phyloP scores from a whole-genome alignment of 2,113 vertebrate genomes.

The Mirounga angustirostris region DNA sequence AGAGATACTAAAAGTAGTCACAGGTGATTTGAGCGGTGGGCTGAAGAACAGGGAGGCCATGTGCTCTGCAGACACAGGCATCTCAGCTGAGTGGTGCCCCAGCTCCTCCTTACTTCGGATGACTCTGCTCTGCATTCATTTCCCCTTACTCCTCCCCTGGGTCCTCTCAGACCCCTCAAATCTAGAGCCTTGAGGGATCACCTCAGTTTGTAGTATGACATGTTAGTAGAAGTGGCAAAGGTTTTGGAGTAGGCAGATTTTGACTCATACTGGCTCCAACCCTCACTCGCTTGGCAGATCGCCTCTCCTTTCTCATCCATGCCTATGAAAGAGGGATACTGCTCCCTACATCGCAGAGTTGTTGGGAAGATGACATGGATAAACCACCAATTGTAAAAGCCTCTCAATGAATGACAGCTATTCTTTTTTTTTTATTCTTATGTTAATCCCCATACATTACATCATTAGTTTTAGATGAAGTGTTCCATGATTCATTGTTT shows the following conservation, averaged over 20 bases:
- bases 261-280: background rate
- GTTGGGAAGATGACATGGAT: background rate
- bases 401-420: background rate
- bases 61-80: rapidly evolving
- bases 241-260: background rate
- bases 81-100: background rate
- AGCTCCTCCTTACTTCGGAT: background rate
- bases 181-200: background rate
- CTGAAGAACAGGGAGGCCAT: background rate
- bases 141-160: background rate
- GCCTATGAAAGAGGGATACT: background rate
- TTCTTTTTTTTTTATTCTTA: background rate
- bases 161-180: background rate
- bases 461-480: too few species aligned
- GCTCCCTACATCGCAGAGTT: rapidly evolving
- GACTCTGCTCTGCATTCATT: rapidly evolving
- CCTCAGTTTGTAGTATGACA: background rate
- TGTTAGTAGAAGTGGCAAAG: background rate
- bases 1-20: background rate
- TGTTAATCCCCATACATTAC: too few species aligned
- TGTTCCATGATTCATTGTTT: too few species aligned
- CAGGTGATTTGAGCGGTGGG: background rate
- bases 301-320: background rate
- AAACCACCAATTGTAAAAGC: background rate
- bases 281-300: rapidly evolving